A percentile compares a stretch with the other conserved stretches of the same genome.
Evolutionary conservation across 2,797 vertebrate species (phyloP).

Genomic region (Monodelphis domestica): DNA sequence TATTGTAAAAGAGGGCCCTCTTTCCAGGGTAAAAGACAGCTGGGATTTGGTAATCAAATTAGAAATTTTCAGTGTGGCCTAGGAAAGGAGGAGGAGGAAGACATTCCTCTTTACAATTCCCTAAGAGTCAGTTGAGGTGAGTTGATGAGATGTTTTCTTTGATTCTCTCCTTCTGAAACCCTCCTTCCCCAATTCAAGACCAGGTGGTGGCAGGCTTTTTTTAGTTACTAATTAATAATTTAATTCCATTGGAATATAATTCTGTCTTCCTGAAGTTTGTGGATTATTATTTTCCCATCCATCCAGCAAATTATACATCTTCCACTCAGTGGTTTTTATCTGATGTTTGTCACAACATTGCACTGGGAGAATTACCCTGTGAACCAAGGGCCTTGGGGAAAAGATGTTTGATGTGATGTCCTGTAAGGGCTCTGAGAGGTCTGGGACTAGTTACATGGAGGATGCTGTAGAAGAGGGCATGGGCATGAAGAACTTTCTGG

Average conservation of each 20-base stretch:
- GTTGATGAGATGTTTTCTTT: slow-evolving; percentile 62
- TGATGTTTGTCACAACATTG: background rate
- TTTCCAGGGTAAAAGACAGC: background rate
- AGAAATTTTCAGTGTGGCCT: background rate
- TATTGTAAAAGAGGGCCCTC: background rate
- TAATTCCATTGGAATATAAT: slow-evolving; percentile 78
- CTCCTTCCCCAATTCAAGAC: slow-evolving; percentile 68
- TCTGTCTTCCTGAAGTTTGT: slow-evolving; percentile 76
- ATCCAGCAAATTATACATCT: slow-evolving; percentile 57
- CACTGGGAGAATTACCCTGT: slow-evolving; percentile 14
- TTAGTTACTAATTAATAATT: slow-evolving; percentile 82
- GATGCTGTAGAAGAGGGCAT: background rate
- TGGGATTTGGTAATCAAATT: background rate
- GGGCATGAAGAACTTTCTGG: background rate
- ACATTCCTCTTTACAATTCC: background rate
- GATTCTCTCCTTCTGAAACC: slow-evolving; percentile 68
- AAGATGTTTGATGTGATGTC: background rate
- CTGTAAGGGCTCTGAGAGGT: background rate
- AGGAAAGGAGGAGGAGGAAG: background rate
- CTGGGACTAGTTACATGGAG: background rate
- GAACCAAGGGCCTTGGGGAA: background rate
- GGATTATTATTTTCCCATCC: slow-evolving; percentile 76
- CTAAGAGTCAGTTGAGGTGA: background rate
- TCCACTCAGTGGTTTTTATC: background rate
- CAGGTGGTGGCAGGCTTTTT: slow-evolving; percentile 79